Evolutionary conservation across 1,140 invertebrate species (phyloP).

Genomic region (Eumaeus atala): DNA sequence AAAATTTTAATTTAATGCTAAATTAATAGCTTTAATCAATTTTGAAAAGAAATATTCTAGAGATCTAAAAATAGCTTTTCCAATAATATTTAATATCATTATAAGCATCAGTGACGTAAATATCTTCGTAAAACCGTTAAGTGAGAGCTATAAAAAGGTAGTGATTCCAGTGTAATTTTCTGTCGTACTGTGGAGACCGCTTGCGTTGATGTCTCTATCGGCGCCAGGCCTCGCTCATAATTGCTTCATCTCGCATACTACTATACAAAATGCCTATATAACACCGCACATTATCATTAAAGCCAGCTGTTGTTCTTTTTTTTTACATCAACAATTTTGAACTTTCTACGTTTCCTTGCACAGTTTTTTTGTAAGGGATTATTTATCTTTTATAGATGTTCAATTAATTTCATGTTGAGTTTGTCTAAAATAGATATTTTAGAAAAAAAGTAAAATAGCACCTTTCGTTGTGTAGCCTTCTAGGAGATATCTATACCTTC

Average conservation of each 20-base stretch:
- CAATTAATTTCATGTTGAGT: slow-evolving; percentile 5
- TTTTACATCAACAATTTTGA: slow-evolving; percentile 22
- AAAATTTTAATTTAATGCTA: too few species aligned
- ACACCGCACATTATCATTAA: slow-evolving; percentile 29
- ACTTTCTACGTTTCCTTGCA: slow-evolving; percentile 18
- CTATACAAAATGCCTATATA: slow-evolving; percentile 47
- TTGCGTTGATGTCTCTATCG: slow-evolving; percentile 64
- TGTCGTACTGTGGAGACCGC: slow-evolving; percentile 7
- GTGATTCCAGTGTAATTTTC: slow-evolving; percentile 2
- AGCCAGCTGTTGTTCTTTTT: slow-evolving; percentile 46
- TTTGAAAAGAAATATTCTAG: too few species aligned
- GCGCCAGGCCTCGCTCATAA: slow-evolving; percentile 59
- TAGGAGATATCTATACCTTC: slow-evolving; percentile 60
- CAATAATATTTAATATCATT: too few species aligned
- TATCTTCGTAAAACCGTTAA: background rate
- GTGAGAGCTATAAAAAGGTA: background rate
- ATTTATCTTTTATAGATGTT: slow-evolving; percentile 13
- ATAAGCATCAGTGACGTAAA: too few species aligned
- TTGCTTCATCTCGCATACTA: slow-evolving; percentile 68
- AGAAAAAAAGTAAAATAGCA: slow-evolving; percentile 12
- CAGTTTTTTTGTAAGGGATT: slow-evolving; percentile 14
- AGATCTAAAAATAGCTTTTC: too few species aligned
- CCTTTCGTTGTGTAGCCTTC: slow-evolving; percentile 54
- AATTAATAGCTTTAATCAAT: too few species aligned
- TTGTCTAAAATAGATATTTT: slow-evolving; percentile 5